Evolutionary conservation across 1,140 invertebrate species (phyloP), one percentile per base, ranked within the genome.

Genomic region (Acromyrmex echinatior): DNA sequence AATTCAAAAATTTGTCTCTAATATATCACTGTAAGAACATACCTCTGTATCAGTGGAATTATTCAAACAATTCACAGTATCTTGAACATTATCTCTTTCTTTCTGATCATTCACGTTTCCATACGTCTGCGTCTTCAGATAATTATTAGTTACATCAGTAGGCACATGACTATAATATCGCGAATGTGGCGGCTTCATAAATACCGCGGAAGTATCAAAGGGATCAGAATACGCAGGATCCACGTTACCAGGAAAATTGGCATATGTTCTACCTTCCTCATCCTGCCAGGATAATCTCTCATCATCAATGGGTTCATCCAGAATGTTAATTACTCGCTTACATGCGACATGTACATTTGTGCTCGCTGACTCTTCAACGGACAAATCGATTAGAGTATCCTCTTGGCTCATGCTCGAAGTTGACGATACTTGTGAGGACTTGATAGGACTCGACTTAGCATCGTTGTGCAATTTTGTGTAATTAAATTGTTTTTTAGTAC

Each of bases 401-500:
- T 97, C 97, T 86, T 95, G 95, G 78, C 87, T 96, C 88, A 91
- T 90, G 94, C 82, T 66, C 94, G 93, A 86, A 95, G 95, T 79
- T 95, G 96, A 39, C 95, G 93, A 31, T 95, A 93, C 90, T 89
- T 96, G 94, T 94, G 96, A 94, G 0, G 35, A n/a, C 93, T 96
- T 93, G 88, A 94, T 86, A 0, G 95, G 95, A 91, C 93, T 94
- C 81, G 92, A 92, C 78, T 92, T 92, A 4, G 94, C 92, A 77
- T 98, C 97, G 89, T 98, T 98, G 49, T 97, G 96, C 4, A 98
- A 94, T 88, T 98, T 97, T 66, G 96, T 97, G 91, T 98, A 98
- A 91, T 97, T 97, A 91, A 98, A 98, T 91, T 98, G 97, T 96
- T 94, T 96, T 93, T 79, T 95, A 90, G 93, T 96, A 94, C 92